Percentiles rank a stretch among this genome's conserved stretches.
These are phyloP conservation scores for Strigamia maritima DNA, from an alignment of 2,888 invertebrate species.

Conservation along the genomic window DNA sequence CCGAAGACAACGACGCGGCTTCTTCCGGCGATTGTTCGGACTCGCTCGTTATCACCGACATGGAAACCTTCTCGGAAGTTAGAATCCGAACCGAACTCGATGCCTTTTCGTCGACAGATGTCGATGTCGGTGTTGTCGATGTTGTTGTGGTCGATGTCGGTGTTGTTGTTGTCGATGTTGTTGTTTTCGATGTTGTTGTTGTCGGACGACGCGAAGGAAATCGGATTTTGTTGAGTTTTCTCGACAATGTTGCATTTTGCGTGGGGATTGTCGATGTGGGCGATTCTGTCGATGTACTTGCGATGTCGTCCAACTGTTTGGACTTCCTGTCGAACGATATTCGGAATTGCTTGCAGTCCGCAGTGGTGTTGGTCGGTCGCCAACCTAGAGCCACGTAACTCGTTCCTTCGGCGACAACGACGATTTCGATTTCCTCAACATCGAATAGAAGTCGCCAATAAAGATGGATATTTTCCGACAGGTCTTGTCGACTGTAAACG, in stretches of 20 bases:
- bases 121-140: neutral
- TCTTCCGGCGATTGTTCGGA: neutral
- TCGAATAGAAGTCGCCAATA: conserved; percentile 83
- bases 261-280: neutral
- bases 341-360: neutral
- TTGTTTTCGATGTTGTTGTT: neutral
- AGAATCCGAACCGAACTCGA: neutral
- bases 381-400: conserved; percentile 90
- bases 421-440: conserved; percentile 75
- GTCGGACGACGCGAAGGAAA: neutral
- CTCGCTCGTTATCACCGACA: neutral
- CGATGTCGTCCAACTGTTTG: neutral
- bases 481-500: conserved; percentile 65
- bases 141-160: neutral
- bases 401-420: conserved; percentile 81
- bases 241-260: neutral
- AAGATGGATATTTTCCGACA: conserved; percentile 71
- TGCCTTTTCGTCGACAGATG: neutral
- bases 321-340: neutral
- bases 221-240: neutral
- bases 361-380: conserved; percentile 62
- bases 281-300: neutral
- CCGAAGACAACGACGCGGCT: neutral
- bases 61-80: neutral
- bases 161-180: conserved; percentile 7